Percentiles rank a stretch among this genome's conserved stretches.
Conservation (phyloP, 1,140 invertebrate species). For the Heliothis virescens region DNA sequence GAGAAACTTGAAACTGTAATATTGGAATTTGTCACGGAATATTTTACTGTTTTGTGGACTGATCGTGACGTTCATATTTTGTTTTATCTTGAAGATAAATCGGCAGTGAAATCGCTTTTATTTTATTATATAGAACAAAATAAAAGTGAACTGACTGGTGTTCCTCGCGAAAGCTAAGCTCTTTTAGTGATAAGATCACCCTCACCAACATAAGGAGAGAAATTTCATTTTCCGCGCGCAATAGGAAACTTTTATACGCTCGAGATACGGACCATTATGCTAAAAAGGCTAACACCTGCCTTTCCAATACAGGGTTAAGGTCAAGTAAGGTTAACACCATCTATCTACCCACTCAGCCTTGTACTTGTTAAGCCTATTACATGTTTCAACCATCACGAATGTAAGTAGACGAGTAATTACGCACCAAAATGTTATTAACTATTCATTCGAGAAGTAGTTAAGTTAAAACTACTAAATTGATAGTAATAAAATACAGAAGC, state of each 20-base stretch:
- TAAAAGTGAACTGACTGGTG: background rate
- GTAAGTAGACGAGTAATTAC: slow-evolving; percentile 39
- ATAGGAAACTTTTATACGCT: slow-evolving; percentile 6
- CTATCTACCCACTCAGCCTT: background rate
- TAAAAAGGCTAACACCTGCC: background rate
- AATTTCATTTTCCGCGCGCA: background rate
- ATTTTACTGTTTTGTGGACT: background rate
- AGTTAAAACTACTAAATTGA: slow-evolving; percentile 57
- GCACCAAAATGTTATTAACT: slow-evolving; percentile 48
- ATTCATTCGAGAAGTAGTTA: slow-evolving; percentile 52
- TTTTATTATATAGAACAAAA: too few species aligned
- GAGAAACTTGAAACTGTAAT: background rate
- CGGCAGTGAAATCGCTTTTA: too few species aligned
- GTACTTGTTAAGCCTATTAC: background rate
- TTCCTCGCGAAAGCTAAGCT: background rate
- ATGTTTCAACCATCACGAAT: slow-evolving; percentile 21
- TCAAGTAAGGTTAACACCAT: background rate
- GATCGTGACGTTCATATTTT: background rate
- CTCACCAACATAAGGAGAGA: slow-evolving; percentile 2
- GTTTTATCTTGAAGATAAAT: too few species aligned
- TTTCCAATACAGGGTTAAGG: background rate
- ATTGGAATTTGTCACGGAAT: background rate
- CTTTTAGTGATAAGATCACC: slow-evolving; percentile 16
- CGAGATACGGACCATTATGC: background rate
- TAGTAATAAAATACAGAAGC: slow-evolving; percentile 39